Conservation (phyloP, 2,797 vertebrate genomes). For the Channallabes apus region DNA sequence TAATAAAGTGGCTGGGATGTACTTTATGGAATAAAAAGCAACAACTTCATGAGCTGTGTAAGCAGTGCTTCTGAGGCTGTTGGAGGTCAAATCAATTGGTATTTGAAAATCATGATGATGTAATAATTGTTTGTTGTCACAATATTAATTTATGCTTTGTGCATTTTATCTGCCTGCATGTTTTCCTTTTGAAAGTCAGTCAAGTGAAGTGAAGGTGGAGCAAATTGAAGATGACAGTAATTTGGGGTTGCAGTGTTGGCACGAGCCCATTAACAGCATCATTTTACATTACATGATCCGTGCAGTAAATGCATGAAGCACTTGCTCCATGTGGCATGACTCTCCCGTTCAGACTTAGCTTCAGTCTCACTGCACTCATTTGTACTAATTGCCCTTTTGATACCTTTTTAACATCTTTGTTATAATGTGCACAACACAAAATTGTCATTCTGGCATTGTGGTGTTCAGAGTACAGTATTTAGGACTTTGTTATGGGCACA, state of each 20-base stretch:
- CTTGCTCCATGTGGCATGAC: constrained; percentile 24
- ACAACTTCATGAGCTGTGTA: not conserved
- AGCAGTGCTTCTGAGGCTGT: not conserved
- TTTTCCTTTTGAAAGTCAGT: constrained; percentile 52
- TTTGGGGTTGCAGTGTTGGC: constrained; percentile 40
- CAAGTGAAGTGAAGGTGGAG: constrained; percentile 40
- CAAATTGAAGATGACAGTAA: constrained; percentile 44
- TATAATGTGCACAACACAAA: constrained; percentile 15
- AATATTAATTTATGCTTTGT: not conserved
- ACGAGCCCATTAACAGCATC: constrained; percentile 32
- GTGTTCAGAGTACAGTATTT: not conserved
- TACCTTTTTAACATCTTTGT: not conserved
- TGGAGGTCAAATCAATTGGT: not conserved
- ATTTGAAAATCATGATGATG: not conserved
- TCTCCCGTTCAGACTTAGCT: constrained; percentile 30
- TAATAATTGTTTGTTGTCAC: not conserved
- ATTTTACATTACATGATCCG: constrained; percentile 44
- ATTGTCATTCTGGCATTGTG: not conserved
- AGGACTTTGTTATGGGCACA: not conserved
- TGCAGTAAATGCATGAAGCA: constrained; percentile 37
- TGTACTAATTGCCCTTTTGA: constrained; percentile 13
- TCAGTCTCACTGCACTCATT: constrained; percentile 38
- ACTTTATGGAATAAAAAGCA: no score
- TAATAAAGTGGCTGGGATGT: not conserved
- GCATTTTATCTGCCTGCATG: constrained; percentile 2